Percentiles rank a stretch among this genome's conserved stretches.
phyloP scores from a whole-genome alignment of 2,113 vertebrate species.

The Sorex araneus region DNA sequence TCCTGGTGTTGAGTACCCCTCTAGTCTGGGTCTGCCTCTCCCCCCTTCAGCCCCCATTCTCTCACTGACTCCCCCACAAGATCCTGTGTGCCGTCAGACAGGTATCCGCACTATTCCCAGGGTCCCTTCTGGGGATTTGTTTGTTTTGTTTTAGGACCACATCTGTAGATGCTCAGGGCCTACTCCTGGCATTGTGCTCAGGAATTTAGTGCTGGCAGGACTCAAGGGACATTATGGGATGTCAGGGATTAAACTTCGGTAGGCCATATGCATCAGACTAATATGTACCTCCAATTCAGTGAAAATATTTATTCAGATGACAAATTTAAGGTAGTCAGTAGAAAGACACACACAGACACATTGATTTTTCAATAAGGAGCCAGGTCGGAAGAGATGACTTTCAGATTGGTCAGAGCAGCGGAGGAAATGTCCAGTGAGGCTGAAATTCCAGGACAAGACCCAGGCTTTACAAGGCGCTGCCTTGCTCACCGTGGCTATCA shows the following conservation, averaged over 20 bases:
- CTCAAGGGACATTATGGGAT: no score
- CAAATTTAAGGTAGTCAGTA: slow-evolving; percentile 37
- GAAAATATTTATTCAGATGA: slow-evolving; percentile 40
- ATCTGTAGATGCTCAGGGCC: no score
- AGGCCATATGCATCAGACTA: no score
- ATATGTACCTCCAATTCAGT: slow-evolving; percentile 13
- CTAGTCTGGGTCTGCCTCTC: not conserved
- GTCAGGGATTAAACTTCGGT: no score
- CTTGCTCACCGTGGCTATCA: fast-evolving
- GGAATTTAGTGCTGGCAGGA: no score
- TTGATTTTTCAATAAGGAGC: not conserved
- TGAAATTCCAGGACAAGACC: slow-evolving; percentile 30
- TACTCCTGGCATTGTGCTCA: no score
- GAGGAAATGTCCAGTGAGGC: not conserved
- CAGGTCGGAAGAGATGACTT: slow-evolving; percentile 26
- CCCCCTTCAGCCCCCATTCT: not conserved
- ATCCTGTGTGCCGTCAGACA: not conserved
- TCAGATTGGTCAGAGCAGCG: not conserved
- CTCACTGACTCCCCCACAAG: not conserved
- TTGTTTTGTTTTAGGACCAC: no score
- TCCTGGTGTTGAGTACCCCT: not conserved
- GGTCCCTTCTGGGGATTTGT: no score
- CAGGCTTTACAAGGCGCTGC: not conserved
- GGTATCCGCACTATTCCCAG: no score
- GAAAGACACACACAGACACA: slow-evolving; percentile 30